Conservation (phyloP, 1,140 invertebrate genomes). For the Formica exsecta region DNA sequence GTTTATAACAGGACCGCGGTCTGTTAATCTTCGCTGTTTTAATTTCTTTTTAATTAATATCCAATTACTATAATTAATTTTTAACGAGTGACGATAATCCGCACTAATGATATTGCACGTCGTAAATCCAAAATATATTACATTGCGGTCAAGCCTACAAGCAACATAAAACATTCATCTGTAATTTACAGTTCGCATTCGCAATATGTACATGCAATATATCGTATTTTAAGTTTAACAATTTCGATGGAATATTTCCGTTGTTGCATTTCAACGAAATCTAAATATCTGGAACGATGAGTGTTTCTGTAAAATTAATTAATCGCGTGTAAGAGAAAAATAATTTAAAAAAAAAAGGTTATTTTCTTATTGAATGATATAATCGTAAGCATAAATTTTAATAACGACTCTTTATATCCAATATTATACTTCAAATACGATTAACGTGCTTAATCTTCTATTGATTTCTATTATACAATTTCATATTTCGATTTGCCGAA, state of each 20-base stretch:
- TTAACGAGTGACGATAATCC: slow-evolving; percentile 59
- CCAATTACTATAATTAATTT: slow-evolving; percentile 63
- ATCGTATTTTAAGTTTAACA: slow-evolving; percentile 8
- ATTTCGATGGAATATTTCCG: not conserved
- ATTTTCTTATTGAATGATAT: not conserved
- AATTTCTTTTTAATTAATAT: slow-evolving; percentile 63
- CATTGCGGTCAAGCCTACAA: slow-evolving; percentile 37
- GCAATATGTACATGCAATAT: slow-evolving; percentile 2
- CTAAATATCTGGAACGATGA: not conserved
- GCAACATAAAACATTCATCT: slow-evolving; percentile 45
- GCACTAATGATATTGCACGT: slow-evolving; percentile 55
- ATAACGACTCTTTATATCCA: not conserved
- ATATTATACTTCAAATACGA: not conserved
- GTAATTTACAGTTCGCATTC: slow-evolving; percentile 34
- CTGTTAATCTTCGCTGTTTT: slow-evolving; percentile 46
- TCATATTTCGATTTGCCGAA: slow-evolving; percentile 1
- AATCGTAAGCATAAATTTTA: not conserved
- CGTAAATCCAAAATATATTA: slow-evolving; percentile 60
- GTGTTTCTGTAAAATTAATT: slow-evolving; percentile 11
- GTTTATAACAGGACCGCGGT: slow-evolving; percentile 50
- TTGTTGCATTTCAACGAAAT: slow-evolving; percentile 4
- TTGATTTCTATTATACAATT: slow-evolving; percentile 7
- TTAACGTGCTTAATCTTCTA: not conserved
- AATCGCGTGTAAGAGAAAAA: not conserved
- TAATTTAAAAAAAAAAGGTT: slow-evolving; percentile 1